A percentile compares a stretch with the other conserved stretches of the same genome.
phyloP scores from a whole-genome alignment of 1,140 invertebrate genomes.

The roundworm (Caenorhabditis elegans) region WBcel235 BX284606.5:3188501-3189000 shows the following conservation, averaged over 20 bases:
- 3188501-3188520: constrained; percentile 12
- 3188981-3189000: background rate
- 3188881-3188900: background rate
- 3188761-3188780: constrained; percentile 5
- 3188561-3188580: no score
- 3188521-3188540: background rate
- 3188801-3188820: background rate
- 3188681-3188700: background rate
- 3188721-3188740: background rate
- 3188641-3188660: background rate
- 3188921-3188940: background rate
- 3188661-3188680: constrained; percentile 16
- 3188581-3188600: background rate
- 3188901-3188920: constrained; percentile 10
- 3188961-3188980: background rate
- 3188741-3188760: background rate
- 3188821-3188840: background rate
- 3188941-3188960: background rate
- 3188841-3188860: no score
- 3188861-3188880: constrained; percentile 3
- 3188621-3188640: background rate
- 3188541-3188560: background rate
- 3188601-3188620: background rate
- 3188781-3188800: background rate
- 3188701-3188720: background rate